A percentile compares a stretch with the other conserved stretches of the same genome.
Conservation (phyloP, 2,797 vertebrate genomes). For the Platalea minor region DNA sequence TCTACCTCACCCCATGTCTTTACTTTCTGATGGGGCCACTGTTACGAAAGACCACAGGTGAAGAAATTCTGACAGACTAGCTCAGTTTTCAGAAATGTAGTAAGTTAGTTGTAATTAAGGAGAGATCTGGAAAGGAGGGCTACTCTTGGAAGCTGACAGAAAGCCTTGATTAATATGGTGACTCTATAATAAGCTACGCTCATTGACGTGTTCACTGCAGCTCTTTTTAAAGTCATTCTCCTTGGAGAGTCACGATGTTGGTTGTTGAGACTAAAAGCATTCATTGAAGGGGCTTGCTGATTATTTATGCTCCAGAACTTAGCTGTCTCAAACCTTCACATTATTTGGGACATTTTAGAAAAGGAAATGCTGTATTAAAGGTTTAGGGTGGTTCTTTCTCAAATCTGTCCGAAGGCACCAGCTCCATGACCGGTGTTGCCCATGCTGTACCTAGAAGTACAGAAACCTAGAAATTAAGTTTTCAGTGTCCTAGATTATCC, state of each 20-base stretch:
- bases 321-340: background rate
- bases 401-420: background rate
- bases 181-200: background rate
- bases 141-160: background rate
- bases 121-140: background rate
- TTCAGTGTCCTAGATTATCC: background rate
- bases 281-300: background rate
- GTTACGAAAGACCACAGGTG: background rate
- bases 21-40: background rate
- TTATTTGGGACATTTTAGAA: background rate
- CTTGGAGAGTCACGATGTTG: background rate
- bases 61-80: background rate
- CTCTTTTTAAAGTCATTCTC: background rate
- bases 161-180: background rate
- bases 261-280: background rate
- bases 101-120: background rate
- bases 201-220: background rate
- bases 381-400: background rate
- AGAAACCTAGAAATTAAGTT: background rate
- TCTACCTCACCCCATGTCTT: accelerated
- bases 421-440: background rate
- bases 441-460: background rate
- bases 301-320: background rate
- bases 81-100: background rate
- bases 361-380: background rate